Base-by-base conservation (phyloP, 2,797 vertebrate species). In the Ambastaia sidthimunki region DNA sequence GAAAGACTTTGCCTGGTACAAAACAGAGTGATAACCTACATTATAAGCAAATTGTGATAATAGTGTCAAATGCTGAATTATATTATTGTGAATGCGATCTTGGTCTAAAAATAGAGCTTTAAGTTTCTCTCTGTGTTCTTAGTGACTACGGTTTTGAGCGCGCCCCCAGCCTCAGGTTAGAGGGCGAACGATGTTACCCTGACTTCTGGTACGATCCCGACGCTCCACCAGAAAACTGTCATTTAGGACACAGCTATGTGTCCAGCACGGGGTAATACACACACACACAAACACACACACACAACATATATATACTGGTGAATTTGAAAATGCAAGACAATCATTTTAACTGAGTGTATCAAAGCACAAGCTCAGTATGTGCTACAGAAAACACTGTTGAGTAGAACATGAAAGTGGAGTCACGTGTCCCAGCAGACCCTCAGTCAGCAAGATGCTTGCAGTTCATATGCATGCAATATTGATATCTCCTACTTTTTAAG, bases 131-230 rank as follows among this genome's bases (percentile, higher is more conserved):
- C 67, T 88, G 77, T 87, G 50, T 88, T 86, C 91, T 44, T 85
- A 99, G 98, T 77, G 98, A 99, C 91, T 99, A 98, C 1, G 98
- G 98, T 1, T 99, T 97, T 80, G 97, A 99, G 84, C 94, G 94
- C 1, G 91, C 94, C 28, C 85, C 88, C 3, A 83, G 85, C 52
- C 82, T 85, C 1, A 93, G 92, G 81, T 80, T 86, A 0, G 92
- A 95, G 13, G 88, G 89, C 0, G 89, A 88, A 75, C 93, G 89
- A 71, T 99, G 98, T 86, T 95, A 94, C 4, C 93, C 97, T 66
- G 95, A 97, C 87, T 99, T 99, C 87, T 99, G 98, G 98, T 95
- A 96, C 63, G 93, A 98, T 81, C 96, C 96, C 1, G 92, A 96
- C 73, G 90, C 94, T 0, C 96, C 97, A 0, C 96, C 97, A 0